Conservation (phyloP, 1,140 invertebrate genomes). For the Calephelis nemesis region DNA sequence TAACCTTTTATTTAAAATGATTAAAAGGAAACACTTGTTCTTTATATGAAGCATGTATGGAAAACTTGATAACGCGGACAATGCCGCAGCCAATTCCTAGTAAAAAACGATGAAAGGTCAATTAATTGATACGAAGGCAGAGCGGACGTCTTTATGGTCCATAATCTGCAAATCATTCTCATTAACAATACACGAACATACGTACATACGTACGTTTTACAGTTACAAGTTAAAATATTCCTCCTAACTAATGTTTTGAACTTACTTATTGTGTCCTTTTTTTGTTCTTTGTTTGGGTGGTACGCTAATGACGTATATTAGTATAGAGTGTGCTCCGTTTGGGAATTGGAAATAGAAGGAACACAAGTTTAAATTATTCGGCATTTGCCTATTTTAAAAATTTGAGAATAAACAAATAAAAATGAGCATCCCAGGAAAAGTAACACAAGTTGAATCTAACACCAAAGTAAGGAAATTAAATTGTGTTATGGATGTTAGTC, state of each 20-base stretch:
- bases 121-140: background rate
- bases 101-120: background rate
- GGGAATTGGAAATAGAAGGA: too few relatives aligned
- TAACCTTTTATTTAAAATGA: too few relatives aligned
- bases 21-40: too few relatives aligned
- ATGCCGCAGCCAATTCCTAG: background rate
- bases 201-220: background rate
- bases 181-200: conserved; percentile 20
- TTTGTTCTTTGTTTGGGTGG: conserved; percentile 2
- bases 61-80: background rate
- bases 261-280: conserved; percentile 5
- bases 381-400: too few relatives aligned
- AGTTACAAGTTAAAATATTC: conserved; percentile 8
- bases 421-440: too few relatives aligned
- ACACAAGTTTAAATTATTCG: too few relatives aligned
- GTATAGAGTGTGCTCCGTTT: background rate
- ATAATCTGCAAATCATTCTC: conserved; percentile 30
- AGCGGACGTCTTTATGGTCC: background rate
- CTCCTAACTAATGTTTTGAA: conserved; percentile 8
- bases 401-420: too few relatives aligned
- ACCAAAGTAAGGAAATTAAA: too few relatives aligned
- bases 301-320: background rate
- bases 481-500: too few relatives aligned
- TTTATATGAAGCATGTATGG: too few relatives aligned
- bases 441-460: too few relatives aligned